Base-by-base conservation (phyloP, 2,113 vertebrate species). In the Poeciliopsis prolifica region DNA sequence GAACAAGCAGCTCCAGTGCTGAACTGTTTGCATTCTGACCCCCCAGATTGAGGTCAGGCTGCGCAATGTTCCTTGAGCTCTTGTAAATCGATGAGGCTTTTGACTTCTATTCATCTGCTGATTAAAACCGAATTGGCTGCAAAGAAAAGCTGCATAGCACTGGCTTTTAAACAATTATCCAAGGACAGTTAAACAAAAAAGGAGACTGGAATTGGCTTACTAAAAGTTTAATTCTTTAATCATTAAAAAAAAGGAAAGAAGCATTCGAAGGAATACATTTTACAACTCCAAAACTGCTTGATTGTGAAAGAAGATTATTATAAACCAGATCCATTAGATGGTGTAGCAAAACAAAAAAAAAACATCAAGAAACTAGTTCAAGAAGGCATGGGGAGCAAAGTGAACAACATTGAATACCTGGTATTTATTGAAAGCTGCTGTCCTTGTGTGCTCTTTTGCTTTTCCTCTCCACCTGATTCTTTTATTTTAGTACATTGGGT, bases 21-120 rank as follows among this genome's bases (percentile, higher is more conserved):
- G 24, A 75, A n/a, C 37, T 60, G 65, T 48, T 78, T 77, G 19
- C 28, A 8, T 26, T 70, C 72, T 64, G 72, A 81, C 70, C 70
- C 29, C 51, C 28, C 60, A 68, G 67, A 80, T 65, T 70, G 61
- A 74, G 65, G 35, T 37, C 15, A 15, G 31, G 26, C 68, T 73
- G 65, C 26, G 37, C 75, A 78, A 73, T 78, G 35, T 65, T 66
- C 24, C 26, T 28, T 61, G 68, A 35, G 66, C 62, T 72, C 65
- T 58, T 48, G 44, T 42, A 84, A 83, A 85, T 88, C 72, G 85
- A 81, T 73, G 69, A 61, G 4, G 30, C 68, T 70, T 79, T 73
- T 48, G 61, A 73, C 68, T 61, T 30, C 9, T 28, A 63, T 70
- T 74, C 14, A 13, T 62, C n/a, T 17, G 5, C 42, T 66, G 33